Conservation (phyloP, 37 sponge, comb jelly and placozoan genomes). For the Agelas oroides region DNA sequence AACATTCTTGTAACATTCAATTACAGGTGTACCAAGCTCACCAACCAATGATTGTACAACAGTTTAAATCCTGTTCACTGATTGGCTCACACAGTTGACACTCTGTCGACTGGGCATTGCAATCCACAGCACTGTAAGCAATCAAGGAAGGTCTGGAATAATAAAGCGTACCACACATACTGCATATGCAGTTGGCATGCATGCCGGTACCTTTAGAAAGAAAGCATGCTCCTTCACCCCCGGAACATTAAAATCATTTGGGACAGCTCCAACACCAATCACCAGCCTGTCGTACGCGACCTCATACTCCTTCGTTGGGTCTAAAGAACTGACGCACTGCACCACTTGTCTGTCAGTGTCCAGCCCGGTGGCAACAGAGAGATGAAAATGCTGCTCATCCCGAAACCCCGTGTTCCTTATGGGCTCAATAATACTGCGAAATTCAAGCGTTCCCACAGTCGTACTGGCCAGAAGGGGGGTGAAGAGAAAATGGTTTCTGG, state of each 20-base stretch:
- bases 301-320: conserved; percentile 43
- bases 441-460: conserved; percentile 91
- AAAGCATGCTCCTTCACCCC: conserved; percentile 90
- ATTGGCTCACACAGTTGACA: no score
- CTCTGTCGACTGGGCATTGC: no score
- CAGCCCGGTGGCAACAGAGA: conserved; percentile 57
- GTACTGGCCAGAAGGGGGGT: conserved; percentile 92
- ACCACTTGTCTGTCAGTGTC: conserved; percentile 54
- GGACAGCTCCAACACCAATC: conserved; percentile 84
- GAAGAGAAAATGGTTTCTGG: conserved; percentile 92
- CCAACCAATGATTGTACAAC: no score
- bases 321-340: conserved; percentile 69
- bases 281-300: conserved; percentile 80
- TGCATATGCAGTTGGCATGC: no score
- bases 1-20: no score
- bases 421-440: conserved; percentile 93
- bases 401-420: conserved; percentile 80
- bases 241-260: conserved; percentile 82
- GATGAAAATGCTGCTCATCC: conserved; percentile 88
- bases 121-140: no score
- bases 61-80: no score
- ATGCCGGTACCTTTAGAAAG: conserved; percentile 90
- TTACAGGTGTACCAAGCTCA: no score
- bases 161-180: no score
- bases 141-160: no score